Percentiles rank a stretch among this genome's conserved stretches.
Evolutionary conservation across 1,140 invertebrate genomes (phyloP).

Genomic region (Drosophila jambulina): DNA sequence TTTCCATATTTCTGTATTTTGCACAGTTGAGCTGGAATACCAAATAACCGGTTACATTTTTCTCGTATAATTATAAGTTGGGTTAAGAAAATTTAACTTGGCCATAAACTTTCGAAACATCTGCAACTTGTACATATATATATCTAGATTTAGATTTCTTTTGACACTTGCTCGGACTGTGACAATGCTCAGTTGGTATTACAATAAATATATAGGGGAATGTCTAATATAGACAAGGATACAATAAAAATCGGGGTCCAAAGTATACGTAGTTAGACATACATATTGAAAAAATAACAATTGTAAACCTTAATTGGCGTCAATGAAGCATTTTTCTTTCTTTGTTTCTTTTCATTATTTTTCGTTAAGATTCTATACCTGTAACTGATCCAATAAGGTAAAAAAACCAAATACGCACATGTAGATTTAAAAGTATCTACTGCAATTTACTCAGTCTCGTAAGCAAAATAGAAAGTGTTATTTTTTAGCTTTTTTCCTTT

Average conservation of each 20-base stretch:
- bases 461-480: conserved; percentile 73
- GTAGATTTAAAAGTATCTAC: conserved; percentile 52
- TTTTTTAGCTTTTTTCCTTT: conserved; percentile 62
- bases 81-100: conserved; percentile 43
- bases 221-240: conserved; percentile 83
- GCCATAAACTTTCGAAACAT: conserved; percentile 42
- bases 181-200: conserved; percentile 43
- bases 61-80: conserved; percentile 23
- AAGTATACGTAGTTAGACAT: conserved; percentile 59
- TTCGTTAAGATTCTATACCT: conserved; percentile 63
- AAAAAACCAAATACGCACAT: conserved; percentile 25
- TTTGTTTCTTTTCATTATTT: conserved; percentile 32
- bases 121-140: conserved; percentile 22
- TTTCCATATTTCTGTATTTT: conserved; percentile 42
- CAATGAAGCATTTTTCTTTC: conserved; percentile 58
- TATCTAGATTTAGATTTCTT: conserved; percentile 30
- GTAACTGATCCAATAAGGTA: conserved; percentile 67
- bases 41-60: conserved; percentile 19
- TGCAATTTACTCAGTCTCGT: conserved; percentile 69
- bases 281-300: conserved; percentile 50
- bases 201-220: conserved; percentile 59
- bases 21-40: conserved; percentile 50
- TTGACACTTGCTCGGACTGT: conserved; percentile 43
- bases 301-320: conserved; percentile 43
- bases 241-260: conserved; percentile 72